Percentiles rank a stretch among this genome's conserved stretches.
Conservation (phyloP, 2,888 invertebrate genomes). For the Limnephilus marmoratus region DNA sequence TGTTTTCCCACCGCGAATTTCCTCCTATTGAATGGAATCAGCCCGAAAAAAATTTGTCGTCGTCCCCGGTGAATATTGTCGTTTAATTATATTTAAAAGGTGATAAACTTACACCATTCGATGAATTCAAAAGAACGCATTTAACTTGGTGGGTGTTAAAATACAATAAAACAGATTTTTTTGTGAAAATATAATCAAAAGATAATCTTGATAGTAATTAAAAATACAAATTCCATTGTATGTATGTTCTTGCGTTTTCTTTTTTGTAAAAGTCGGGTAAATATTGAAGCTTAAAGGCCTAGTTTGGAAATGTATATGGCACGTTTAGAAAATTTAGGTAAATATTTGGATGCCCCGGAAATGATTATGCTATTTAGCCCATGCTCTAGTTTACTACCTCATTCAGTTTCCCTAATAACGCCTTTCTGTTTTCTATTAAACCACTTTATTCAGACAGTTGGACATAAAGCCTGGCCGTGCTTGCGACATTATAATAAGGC, state of each 20-base stretch:
- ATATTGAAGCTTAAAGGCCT: not conserved
- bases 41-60: not conserved
- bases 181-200: no score
- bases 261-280: not conserved
- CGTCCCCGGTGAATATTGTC: not conserved
- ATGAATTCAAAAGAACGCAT: not conserved
- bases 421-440: not conserved
- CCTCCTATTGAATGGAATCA: not conserved
- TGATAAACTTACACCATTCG: not conserved
- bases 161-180: no score
- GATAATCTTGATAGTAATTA: no score
- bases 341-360: not conserved
- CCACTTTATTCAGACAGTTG: not conserved
- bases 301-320: not conserved
- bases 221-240: no score
- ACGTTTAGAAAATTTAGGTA: not conserved
- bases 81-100: not conserved
- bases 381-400: not conserved
- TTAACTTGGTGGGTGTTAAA: not conserved
- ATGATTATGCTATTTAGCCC: not conserved
- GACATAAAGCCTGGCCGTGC: not conserved
- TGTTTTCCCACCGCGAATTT: not conserved
- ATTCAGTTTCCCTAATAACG: not conserved
- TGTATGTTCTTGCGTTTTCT: no score
- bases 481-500: conserved; percentile 17